Conservation (phyloP, 2,888 invertebrate species). For the Heliconius cydno region DNA sequence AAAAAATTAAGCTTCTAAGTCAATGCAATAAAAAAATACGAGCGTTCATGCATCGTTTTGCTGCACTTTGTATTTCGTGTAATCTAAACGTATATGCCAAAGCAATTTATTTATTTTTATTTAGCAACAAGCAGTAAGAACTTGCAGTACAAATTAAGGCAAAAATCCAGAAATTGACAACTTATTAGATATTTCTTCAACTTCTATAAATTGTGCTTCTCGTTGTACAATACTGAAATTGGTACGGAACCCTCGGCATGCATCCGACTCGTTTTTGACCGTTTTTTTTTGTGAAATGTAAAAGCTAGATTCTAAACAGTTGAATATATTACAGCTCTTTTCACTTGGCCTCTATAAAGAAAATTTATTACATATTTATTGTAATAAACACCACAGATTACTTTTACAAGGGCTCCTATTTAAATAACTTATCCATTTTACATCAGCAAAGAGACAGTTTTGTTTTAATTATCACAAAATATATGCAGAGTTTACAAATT, state of each 20-base stretch:
- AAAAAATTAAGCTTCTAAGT: no score
- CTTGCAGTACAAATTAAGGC: neutral
- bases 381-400: neutral
- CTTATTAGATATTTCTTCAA: neutral
- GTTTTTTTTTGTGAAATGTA: neutral
- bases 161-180: neutral
- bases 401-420: slow-evolving; percentile 8
- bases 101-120: no score
- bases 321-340: neutral
- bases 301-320: neutral
- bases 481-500: neutral
- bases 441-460: neutral
- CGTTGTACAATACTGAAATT: no score
- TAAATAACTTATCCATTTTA: slow-evolving; percentile 15
- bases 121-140: neutral
- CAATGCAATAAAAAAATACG: no score
- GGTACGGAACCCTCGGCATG: no score
- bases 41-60: no score
- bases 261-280: no score
- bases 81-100: no score
- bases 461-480: neutral
- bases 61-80: no score
- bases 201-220: neutral
- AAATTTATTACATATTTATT: slow-evolving; percentile 1
- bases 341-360: slow-evolving; percentile 1